Percentiles rank a stretch among this genome's conserved stretches.
Conservation (phyloP, 2,113 vertebrate species). For the Halcyon senegalensis region DNA sequence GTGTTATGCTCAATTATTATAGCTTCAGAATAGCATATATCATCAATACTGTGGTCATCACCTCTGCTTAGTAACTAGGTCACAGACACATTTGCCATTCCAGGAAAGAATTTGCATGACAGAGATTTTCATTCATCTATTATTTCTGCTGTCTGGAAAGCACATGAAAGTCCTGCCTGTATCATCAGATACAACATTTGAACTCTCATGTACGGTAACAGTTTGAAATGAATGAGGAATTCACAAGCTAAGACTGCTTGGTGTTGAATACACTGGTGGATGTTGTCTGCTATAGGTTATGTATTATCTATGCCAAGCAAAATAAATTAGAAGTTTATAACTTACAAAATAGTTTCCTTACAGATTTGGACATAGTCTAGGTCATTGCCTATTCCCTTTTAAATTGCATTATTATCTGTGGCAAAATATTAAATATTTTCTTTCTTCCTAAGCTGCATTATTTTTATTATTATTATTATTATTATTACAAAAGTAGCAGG, state of each 20-base stretch:
- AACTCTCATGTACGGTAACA: not conserved
- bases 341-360: not conserved
- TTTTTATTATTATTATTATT: not conserved
- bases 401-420: not conserved
- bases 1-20: not conserved
- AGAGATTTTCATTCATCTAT: conserved; percentile 23
- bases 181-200: not conserved
- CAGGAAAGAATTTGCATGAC: not conserved
- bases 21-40: not conserved
- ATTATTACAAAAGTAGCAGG: not conserved
- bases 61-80: not conserved
- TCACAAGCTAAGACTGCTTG: not conserved
- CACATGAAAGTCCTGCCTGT: not conserved
- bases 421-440: not conserved
- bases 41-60: not conserved
- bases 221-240: not conserved
- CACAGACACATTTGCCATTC: conserved; percentile 22
- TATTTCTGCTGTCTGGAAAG: not conserved
- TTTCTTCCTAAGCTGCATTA: not conserved
- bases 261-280: not conserved
- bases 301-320: not conserved
- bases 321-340: not conserved
- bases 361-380: not conserved
- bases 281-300: not conserved
- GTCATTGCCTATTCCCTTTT: not conserved